phyloP scores from a whole-genome alignment of 2,888 invertebrate species.

The Xanthia icteritia region DNA sequence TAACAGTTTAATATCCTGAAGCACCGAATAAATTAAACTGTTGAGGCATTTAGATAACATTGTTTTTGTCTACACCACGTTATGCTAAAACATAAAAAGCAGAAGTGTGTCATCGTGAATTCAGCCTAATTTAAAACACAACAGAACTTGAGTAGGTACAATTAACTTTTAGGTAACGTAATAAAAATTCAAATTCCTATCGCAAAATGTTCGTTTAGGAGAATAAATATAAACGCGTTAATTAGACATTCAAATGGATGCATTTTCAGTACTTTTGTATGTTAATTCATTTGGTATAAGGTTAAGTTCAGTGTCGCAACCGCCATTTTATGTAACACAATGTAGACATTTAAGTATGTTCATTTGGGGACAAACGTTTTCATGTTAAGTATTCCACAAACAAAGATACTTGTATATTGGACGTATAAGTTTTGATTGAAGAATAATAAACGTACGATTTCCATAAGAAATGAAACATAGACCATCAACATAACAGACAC shows the following conservation, averaged over 20 bases:
- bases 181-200: conserved; percentile 76
- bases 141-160: conserved; percentile 58
- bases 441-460: conserved; percentile 5
- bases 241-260: conserved; percentile 86
- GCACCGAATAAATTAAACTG: conserved; percentile 37
- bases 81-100: conserved; percentile 36
- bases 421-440: not conserved
- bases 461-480: not conserved
- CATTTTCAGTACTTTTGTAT: conserved; percentile 89
- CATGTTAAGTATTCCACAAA: conserved; percentile 30
- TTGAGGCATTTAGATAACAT: conserved; percentile 30
- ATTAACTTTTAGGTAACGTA: conserved; percentile 64
- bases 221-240: conserved; percentile 75
- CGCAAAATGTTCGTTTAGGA: conserved; percentile 73
- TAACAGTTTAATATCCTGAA: conserved; percentile 29
- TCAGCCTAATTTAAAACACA: conserved; percentile 63
- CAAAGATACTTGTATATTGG: conserved; percentile 8
- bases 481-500: not conserved
- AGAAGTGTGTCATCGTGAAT: conserved; percentile 62
- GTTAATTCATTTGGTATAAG: conserved; percentile 84
- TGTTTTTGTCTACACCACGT: conserved; percentile 25
- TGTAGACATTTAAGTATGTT: conserved; percentile 60
- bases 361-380: conserved; percentile 34
- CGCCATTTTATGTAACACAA: conserved; percentile 78
- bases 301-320: conserved; percentile 89